A percentile compares a stretch with the other conserved stretches of the same genome.
Conservation (phyloP, 2,797 vertebrate genomes). For the Botia kubotai region DNA sequence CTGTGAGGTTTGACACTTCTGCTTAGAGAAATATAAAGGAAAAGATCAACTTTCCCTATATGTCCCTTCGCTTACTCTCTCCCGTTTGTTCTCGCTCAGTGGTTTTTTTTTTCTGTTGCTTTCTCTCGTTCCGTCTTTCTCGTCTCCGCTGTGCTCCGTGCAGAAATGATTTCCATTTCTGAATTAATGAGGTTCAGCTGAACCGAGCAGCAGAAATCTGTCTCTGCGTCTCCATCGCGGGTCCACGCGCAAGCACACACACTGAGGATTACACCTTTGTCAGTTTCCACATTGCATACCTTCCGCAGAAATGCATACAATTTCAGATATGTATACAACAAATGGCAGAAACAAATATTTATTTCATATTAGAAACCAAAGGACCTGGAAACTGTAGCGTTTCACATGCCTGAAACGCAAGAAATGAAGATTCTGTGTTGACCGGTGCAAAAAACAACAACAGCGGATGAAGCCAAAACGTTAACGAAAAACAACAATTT, state of each 20-base stretch:
- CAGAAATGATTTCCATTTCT: conserved; percentile 76
- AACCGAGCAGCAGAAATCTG: conserved; percentile 78
- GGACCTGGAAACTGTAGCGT: neutral
- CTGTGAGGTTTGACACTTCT: conserved; percentile 35
- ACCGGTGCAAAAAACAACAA: too few species aligned
- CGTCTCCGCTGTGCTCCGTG: conserved; percentile 43
- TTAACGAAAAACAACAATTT: neutral
- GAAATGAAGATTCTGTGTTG: neutral
- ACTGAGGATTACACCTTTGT: conserved; percentile 59
- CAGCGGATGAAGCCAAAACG: neutral
- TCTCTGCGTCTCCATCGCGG: conserved; percentile 52
- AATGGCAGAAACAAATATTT: conserved; percentile 16
- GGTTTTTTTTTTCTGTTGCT: conserved; percentile 61
- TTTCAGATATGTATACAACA: conserved; percentile 54
- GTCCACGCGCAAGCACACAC: conserved; percentile 56
- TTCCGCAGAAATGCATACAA: conserved; percentile 14
- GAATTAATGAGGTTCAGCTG: conserved; percentile 89
- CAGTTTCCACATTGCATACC: conserved; percentile 61
- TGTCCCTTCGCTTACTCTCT: conserved; percentile 31
- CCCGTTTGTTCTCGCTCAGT: conserved; percentile 60
- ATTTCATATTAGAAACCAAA: conserved; percentile 22
- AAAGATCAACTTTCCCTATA: conserved; percentile 35
- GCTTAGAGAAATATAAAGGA: conserved; percentile 43
- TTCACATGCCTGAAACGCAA: conserved; percentile 11
- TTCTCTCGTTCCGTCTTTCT: conserved; percentile 30